These are phyloP conservation scores for Decapterus maruadsi DNA, from an alignment of 2,797 vertebrate genomes.

Conservation along the genomic window DNA sequence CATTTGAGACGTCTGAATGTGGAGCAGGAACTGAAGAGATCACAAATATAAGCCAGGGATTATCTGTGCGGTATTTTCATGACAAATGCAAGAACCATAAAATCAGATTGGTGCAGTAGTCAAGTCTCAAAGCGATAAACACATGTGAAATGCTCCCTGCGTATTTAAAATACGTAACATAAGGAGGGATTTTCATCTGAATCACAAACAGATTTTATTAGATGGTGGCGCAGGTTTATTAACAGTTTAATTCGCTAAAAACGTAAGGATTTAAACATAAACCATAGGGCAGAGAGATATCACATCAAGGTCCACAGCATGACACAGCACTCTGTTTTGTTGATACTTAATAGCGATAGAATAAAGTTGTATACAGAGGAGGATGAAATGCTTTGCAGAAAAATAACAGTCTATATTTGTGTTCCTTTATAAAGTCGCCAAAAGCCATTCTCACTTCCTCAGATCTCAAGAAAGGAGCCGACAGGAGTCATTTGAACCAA, in stretches of 20 bases:
- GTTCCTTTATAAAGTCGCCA: constrained; percentile 27
- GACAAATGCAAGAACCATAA: not conserved
- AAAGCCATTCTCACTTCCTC: constrained; percentile 14
- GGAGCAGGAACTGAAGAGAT: too few relatives aligned
- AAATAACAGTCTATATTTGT: constrained; percentile 26
- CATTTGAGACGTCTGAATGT: not conserved
- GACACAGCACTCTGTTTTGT: not conserved
- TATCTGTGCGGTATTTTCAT: not conserved
- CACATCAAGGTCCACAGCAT: not conserved
- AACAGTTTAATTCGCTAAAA: too few relatives aligned
- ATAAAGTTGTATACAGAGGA: not conserved
- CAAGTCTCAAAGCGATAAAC: not conserved
- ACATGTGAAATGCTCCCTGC: not conserved
- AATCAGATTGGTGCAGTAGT: not conserved
- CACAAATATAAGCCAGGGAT: not conserved
- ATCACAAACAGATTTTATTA: too few relatives aligned
- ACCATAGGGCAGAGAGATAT: not conserved
- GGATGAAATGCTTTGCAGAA: constrained; percentile 2
- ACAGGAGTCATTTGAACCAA: constrained; percentile 47
- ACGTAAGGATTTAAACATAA: too few relatives aligned
- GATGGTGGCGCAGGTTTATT: too few relatives aligned
- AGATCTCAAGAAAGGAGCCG: constrained; percentile 36
- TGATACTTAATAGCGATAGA: too few relatives aligned
- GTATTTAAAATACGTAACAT: too few relatives aligned
- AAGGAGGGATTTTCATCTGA: too few relatives aligned